Evolutionary conservation across 2,888 invertebrate species (phyloP).

Genomic region (Galerucella calmariensis): DNA sequence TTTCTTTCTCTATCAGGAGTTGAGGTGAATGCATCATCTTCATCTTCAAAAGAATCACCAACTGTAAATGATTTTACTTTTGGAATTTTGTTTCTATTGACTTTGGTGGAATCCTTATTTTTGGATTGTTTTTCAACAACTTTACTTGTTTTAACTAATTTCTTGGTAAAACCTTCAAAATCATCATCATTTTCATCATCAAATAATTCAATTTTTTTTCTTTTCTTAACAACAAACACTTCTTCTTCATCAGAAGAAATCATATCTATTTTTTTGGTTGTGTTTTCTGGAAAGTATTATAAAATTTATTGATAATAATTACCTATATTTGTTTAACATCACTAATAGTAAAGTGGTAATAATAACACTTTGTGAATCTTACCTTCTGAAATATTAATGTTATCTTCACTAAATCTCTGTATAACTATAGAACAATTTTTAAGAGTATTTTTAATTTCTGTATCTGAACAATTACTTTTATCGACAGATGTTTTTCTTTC

Average conservation of each 20-base stretch:
- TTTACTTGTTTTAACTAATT: not conserved
- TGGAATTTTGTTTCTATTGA: constrained; percentile 2
- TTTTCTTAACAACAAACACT: constrained; percentile 20
- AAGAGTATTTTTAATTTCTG: not conserved
- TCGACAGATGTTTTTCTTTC: constrained; percentile 5
- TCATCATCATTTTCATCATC: constrained; percentile 27
- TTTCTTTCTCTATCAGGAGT: constrained; percentile 43
- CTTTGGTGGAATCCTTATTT: constrained; percentile 5
- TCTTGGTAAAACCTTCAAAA: constrained; percentile 5
- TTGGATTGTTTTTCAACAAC: not conserved
- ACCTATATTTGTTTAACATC: too few relatives aligned
- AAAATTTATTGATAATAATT: too few relatives aligned
- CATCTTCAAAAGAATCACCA: constrained; percentile 32
- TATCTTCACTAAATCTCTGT: constrained; percentile 15
- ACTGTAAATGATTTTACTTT: constrained; percentile 1
- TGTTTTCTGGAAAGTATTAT: not conserved
- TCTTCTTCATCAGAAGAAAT: constrained; percentile 25
- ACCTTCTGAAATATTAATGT: not conserved
- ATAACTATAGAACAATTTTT: constrained; percentile 18
- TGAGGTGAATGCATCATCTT: constrained; percentile 46
- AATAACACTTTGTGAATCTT: not conserved
- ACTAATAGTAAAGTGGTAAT: too few relatives aligned
- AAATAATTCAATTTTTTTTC: constrained; percentile 14
- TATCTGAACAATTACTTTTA: constrained; percentile 5
- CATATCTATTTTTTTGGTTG: not conserved